These are phyloP conservation scores for Sarcoramphus papa DNA, from an alignment of 2,797 vertebrate genomes.

Conservation along the genomic window DNA sequence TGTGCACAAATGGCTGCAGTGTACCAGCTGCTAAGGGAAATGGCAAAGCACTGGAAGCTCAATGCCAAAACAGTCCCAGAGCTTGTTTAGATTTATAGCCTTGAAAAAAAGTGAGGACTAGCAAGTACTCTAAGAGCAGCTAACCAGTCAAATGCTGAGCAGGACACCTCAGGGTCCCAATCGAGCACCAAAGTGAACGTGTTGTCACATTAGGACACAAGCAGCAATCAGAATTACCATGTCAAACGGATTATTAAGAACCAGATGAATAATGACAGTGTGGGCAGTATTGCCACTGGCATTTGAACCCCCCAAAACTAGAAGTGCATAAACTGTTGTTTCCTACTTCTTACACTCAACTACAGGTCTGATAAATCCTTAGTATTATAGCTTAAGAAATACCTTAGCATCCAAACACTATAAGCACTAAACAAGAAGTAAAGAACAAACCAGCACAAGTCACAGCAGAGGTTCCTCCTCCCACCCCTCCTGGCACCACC, in stretches of 20 bases:
- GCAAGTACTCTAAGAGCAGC: neutral
- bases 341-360: neutral
- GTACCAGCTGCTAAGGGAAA: neutral
- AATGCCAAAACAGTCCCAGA: neutral
- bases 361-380: neutral
- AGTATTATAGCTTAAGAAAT: neutral
- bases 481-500: neutral
- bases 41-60: neutral
- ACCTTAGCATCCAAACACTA: neutral
- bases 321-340: neutral
- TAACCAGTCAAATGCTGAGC: fast-evolving
- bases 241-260: neutral
- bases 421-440: neutral
- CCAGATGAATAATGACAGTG: neutral
- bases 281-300: neutral
- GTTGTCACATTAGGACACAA: neutral
- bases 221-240: neutral
- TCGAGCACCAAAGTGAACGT: fast-evolving
- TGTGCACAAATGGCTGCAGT: neutral
- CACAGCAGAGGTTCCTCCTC: neutral
- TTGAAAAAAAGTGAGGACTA: neutral
- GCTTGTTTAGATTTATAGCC: neutral
- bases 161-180: neutral
- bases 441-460: neutral
- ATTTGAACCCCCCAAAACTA: neutral